Percentiles rank a stretch among this genome's conserved stretches.
Evolutionary conservation across 2,797 vertebrate species (phyloP).

Genomic region (Spinus olivaceus): DNA sequence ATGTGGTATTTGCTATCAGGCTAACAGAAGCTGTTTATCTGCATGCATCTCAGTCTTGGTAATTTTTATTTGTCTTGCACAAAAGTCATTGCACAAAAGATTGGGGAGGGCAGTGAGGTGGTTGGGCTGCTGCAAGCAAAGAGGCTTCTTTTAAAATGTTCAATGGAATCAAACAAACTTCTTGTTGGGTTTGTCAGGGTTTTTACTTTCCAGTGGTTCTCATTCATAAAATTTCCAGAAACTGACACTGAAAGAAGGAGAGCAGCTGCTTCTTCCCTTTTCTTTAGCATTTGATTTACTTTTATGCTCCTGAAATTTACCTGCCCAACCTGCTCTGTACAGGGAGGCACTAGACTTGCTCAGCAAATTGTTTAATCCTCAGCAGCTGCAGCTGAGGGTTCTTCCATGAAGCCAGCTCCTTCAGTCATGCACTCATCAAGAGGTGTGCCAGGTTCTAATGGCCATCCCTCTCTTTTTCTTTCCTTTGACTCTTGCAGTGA

Average conservation of each 20-base stretch:
- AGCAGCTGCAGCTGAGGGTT: neutral
- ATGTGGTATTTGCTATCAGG: neutral
- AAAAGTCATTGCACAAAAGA: neutral
- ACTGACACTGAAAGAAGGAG: neutral
- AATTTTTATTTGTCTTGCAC: neutral
- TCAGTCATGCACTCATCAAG: neutral
- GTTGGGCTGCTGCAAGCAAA: neutral
- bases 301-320: neutral
- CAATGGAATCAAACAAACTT: neutral
- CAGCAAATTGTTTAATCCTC: neutral
- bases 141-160: neutral
- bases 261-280: neutral
- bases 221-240: neutral
- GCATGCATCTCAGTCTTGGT: neutral
- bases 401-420: neutral
- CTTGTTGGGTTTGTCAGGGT: neutral
- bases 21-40: neutral
- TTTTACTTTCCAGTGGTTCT: neutral
- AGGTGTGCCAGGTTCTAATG: neutral
- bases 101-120: neutral
- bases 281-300: neutral
- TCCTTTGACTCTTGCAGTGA: constrained; percentile 82
- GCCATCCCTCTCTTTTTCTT: neutral
- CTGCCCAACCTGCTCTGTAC: neutral
- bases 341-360: neutral